Percentiles rank a stretch among this genome's conserved stretches.
These are phyloP conservation scores for Hippocampus guttulatus DNA, from an alignment of 2,113 vertebrate genomes.

Conservation along the genomic window DNA sequence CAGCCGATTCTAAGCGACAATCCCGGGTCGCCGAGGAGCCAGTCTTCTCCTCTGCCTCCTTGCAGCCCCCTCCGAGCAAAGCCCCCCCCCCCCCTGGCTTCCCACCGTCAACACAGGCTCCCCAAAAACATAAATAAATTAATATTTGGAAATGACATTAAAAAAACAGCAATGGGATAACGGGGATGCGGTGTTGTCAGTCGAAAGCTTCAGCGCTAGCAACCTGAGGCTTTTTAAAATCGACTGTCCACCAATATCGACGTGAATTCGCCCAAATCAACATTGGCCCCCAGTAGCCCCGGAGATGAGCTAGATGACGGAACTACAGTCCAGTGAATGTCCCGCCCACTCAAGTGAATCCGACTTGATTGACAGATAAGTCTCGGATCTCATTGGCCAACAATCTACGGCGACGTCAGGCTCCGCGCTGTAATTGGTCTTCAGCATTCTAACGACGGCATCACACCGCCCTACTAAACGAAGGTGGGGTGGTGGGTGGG, in stretches of 20 bases:
- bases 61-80: slow-evolving; percentile 51
- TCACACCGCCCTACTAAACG: slow-evolving; percentile 34
- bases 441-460: slow-evolving; percentile 4
- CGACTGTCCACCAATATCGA: slow-evolving; percentile 32
- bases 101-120: slow-evolving; percentile 49
- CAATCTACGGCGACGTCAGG: background rate
- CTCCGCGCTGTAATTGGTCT: slow-evolving; percentile 37
- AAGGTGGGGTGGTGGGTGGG: slow-evolving; percentile 11
- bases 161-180: slow-evolving; percentile 32
- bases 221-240: slow-evolving; percentile 31
- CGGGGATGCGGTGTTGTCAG: slow-evolving; percentile 17
- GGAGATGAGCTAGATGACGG: slow-evolving; percentile 61
- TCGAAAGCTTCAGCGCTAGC: slow-evolving; percentile 17
- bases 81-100: slow-evolving; percentile 62
- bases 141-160: background rate
- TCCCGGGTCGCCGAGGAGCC: slow-evolving; percentile 35
- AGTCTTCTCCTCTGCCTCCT: slow-evolving; percentile 53
- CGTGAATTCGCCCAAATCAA: slow-evolving; percentile 53
- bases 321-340: slow-evolving; percentile 55
- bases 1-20: slow-evolving; percentile 6
- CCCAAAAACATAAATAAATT: background rate
- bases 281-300: slow-evolving; percentile 57
- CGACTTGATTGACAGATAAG: slow-evolving; percentile 41
- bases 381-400: slow-evolving; percentile 43
- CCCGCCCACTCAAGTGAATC: slow-evolving; percentile 48